Evolutionary conservation across 2,888 invertebrate genomes (phyloP), one percentile per base, ranked within the genome.

Genomic region (Hydropsyche betteni): DNA sequence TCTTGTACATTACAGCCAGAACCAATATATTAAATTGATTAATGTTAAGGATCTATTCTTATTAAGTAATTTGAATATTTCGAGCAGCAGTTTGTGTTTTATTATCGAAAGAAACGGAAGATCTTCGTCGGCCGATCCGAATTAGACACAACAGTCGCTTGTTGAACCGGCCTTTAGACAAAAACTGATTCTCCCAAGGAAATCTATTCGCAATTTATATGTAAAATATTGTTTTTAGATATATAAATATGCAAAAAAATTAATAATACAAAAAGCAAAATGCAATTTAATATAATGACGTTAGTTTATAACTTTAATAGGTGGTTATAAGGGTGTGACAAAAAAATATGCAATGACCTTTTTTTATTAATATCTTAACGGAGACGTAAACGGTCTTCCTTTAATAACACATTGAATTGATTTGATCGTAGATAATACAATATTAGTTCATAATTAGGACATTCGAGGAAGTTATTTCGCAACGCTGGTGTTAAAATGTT

Each of bases 141-240:
- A 36, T 64, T 64, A 64, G 64, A 64, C 36, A n/a, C 24, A 4
- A 44, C 44, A 4, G 24, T 24, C 24, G 24, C 24, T 24, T 24
- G 24, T 2, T 44, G 10, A 44, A 6, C 10, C 3, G 44, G 6
- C 44, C 44, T 10, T 8, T 10, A 10, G 44, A 44, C 44, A 44
- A 44, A 44, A 24, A 24, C 24, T 24, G 24, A 24, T 24, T 24
- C 24, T 24, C 10, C 44, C 44, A 10, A 44, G 7, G 44, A 44
- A 8, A 10, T 44, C 44, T 44, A 44, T 16, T 14, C 50, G 69
- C 69, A 69, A 51, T n/a, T 69, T 68, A 72, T 64, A 34, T 78
- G 77, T 78, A 78, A 75, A 72, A 76, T 76, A 78, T 78, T 78
- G 78, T 78, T 78, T 76, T 78, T 78, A 78, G 78, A 76, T 78